phyloP scores from a whole-genome alignment of 92 coral and sea anemone genomes.

The Metridium senile region DNA sequence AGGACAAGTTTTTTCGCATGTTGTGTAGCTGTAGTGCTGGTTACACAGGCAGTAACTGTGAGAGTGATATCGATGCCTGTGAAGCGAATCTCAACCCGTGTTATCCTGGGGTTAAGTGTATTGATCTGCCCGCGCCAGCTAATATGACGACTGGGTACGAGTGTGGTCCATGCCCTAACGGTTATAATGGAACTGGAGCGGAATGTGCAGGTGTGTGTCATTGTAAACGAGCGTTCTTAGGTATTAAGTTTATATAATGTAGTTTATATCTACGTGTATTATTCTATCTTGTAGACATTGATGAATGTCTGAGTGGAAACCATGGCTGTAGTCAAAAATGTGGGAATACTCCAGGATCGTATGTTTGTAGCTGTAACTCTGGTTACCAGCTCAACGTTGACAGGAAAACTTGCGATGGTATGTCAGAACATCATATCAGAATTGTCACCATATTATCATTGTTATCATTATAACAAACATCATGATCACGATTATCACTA shows the following conservation, averaged over 20 bases:
- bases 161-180: conserved; percentile 78
- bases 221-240: too few relatives aligned
- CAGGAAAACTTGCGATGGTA: conserved; percentile 40
- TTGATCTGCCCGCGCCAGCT: conserved; percentile 65
- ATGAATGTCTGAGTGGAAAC: conserved; percentile 30
- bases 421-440: too few relatives aligned
- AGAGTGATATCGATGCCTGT: conserved; percentile 68
- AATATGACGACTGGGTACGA: conserved; percentile 53
- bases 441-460: too few relatives aligned
- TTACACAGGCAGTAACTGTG: conserved; percentile 70
- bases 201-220: conserved; percentile 64
- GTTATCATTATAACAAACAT: too few relatives aligned
- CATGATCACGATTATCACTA: too few relatives aligned
- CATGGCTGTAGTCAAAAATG: conserved; percentile 42
- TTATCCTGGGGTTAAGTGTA: conserved; percentile 67
- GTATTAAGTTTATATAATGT: too few relatives aligned
- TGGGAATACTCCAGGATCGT: conserved; percentile 55
- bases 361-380: conserved; percentile 37
- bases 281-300: conserved; percentile 48
- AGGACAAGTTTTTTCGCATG: conserved; percentile 49
- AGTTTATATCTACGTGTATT: too few relatives aligned
- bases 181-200: conserved; percentile 68
- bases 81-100: conserved; percentile 66
- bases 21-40: conserved; percentile 65
- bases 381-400: conserved; percentile 43